Percentiles rank a stretch among this genome's conserved stretches.
Conservation (phyloP, 2,888 invertebrate species). For the Sminthurinus aureus region DNA sequence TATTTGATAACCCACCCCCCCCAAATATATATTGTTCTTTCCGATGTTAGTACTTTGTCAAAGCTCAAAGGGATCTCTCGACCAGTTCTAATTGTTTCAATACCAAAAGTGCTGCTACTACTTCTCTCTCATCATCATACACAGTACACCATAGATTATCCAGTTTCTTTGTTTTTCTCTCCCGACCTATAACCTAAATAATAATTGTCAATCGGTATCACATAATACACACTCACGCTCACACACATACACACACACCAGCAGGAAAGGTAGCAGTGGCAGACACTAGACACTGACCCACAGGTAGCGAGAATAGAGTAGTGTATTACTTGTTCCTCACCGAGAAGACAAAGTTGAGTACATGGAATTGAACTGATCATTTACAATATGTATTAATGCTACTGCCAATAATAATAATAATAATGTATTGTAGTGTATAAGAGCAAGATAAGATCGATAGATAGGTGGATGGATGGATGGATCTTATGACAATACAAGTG, state of each 20-base stretch:
- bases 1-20: too few species aligned
- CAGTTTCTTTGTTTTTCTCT: constrained; percentile 47
- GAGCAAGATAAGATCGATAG: constrained; percentile 18
- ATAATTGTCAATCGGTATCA: constrained; percentile 47
- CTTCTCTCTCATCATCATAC: background rate
- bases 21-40: too few species aligned
- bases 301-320: constrained; percentile 2
- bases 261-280: too few species aligned
- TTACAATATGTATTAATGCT: too few species aligned
- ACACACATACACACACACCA: background rate
- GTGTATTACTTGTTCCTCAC: background rate
- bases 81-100: constrained; percentile 58
- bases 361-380: background rate
- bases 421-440: background rate
- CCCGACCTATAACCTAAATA: constrained; percentile 43
- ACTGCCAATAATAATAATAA: too few species aligned
- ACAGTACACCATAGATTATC: constrained; percentile 4
- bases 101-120: constrained; percentile 41
- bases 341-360: constrained; percentile 14
- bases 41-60: too few species aligned
- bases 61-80: constrained; percentile 49
- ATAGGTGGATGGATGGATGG: constrained; percentile 11
- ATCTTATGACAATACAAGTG: constrained; percentile 12
- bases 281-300: constrained; percentile 1
- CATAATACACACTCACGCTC: too few species aligned